Evolutionary conservation across 2,888 invertebrate genomes (phyloP), one percentile per base, ranked within the genome.

Genomic region (Cerceris ruficornis): DNA sequence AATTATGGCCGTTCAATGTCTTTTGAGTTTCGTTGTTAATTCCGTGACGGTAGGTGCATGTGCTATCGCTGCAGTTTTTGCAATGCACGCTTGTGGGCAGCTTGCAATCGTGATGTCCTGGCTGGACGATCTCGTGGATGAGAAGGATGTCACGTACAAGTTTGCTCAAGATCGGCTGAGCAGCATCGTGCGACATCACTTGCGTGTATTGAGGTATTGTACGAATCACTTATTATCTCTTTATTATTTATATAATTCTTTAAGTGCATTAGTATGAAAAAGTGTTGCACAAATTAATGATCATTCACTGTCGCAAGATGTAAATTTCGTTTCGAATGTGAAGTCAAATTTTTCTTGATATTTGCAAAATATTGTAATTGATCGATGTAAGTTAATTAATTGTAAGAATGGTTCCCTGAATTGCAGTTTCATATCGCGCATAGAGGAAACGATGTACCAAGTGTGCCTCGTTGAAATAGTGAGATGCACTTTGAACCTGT

Each of bases 401-500:
- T 28, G 28, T 28, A 28, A 28, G 28, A 28, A 28, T 28, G 28
- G 28, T 28, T 28, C 28, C 4, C 28, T 28, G 28, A 28, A 1
- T 86, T 81, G 15, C 66, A 91, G 90, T 39, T 89, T 90, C 55
- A 74, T 89, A 13, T 58, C 74, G 0, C 70, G 80, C 6, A 85
- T 88, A 41, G 90, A 90, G 54, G 60, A 77, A 41, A 75, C 89
- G 42, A 75, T 90, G 68, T 85, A 87, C 61, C 82, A 83, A 50
- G 82, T 90, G 42, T 90, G 89, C 46, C 78, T 91, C 7, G 86
- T 91, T 14, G 89, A 91, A 76, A 83, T 91, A 50, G 55, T 90
- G 9, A 90, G 90, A 9, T 90, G 90, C 58, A 90, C 90, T 4
- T 72, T 90, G 64, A 90, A 89, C 68, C 88, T 91, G 60, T 91